Conservation (phyloP, 2,888 invertebrate genomes). For the Leistus spinibarbis region DNA sequence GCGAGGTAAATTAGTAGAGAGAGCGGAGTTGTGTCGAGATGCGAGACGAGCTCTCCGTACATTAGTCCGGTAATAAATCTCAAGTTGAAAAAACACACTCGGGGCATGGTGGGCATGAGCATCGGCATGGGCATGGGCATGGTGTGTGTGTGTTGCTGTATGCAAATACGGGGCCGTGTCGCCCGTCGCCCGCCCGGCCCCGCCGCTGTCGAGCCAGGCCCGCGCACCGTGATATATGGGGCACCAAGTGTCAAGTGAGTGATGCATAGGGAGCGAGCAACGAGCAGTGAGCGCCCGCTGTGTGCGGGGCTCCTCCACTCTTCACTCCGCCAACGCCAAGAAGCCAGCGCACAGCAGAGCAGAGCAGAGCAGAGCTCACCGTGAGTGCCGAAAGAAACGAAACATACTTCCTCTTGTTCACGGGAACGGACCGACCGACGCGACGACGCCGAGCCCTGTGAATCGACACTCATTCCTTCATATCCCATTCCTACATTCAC, state of each 20-base stretch:
- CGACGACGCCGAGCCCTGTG: too few relatives aligned
- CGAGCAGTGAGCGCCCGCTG: background rate
- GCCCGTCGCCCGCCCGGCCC: slow-evolving; percentile 47
- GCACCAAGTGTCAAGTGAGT: slow-evolving; percentile 60
- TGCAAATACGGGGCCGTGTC: slow-evolving; percentile 55
- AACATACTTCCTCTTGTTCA: background rate
- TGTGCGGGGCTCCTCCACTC: background rate
- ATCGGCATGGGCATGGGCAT: too few relatives aligned
- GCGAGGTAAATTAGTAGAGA: slow-evolving; percentile 12
- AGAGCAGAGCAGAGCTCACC: background rate
- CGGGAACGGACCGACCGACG: too few relatives aligned
- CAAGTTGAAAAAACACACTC: slow-evolving; percentile 47
- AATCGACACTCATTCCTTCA: background rate
- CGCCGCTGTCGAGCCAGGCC: slow-evolving; percentile 43
- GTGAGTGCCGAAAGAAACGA: slow-evolving; percentile 8
- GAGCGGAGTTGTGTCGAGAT: background rate
- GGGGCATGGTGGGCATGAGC: slow-evolving; percentile 16
- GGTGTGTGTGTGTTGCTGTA: slow-evolving; percentile 56
- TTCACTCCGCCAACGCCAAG: background rate
- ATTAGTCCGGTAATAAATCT: slow-evolving; percentile 59
- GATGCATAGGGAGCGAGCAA: slow-evolving; percentile 58
- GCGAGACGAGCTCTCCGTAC: slow-evolving; percentile 43
- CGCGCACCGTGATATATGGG: slow-evolving; percentile 59
- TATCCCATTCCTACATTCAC: background rate
- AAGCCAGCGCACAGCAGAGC: background rate